Evolutionary conservation across 2,113 vertebrate species (phyloP), one percentile per base, ranked within the genome.

Genomic region (Rousettus leschenaultii): DNA sequence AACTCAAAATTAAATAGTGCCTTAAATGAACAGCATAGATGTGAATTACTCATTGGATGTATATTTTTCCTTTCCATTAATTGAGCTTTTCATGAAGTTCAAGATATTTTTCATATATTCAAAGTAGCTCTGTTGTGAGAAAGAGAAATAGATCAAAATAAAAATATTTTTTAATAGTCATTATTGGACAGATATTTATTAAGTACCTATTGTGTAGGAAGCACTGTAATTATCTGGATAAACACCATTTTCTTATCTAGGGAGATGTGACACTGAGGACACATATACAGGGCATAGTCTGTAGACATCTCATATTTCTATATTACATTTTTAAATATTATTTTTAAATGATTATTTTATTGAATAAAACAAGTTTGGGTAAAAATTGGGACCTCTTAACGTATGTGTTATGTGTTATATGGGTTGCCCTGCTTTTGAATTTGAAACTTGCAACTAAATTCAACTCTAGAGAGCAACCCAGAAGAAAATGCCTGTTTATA

Each of bases 121-220:
- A 73, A 45, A 95, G 4, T 16, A 83, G 8, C 33, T 74, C 19
- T 77, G 16, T 84, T 95, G 57, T 91, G 5, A 77, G 30, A 89
- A 28, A 94, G 22, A 95, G 38, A 93, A 86, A 78, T 57, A 21
- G n/a, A 53, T 95, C 14, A 91, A 89, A 95, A 87, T 95, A 75
- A 82, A 94, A 79, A n/a, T 86, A 71, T 73, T 82, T 96, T 48
- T 96, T 45, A 96, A 87, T 89, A 68, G 2, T 53, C 22, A 77
- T 77, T 94, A 65, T 24, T 66, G 40, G 93, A 61, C 9, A 93
- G 28, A 74, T 51, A 22, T 59, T 94, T 86, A 82, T 86, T 93
- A 91, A 86, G 12, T 93, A 73, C 21, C 8, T 88, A 28, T 89
- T 88, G 80, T 51, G 7, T 65, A 77, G 48, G 2, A 95, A 94